Base-by-base conservation (phyloP, 2,797 vertebrate species). In the Sebastes diploproa region DNA sequence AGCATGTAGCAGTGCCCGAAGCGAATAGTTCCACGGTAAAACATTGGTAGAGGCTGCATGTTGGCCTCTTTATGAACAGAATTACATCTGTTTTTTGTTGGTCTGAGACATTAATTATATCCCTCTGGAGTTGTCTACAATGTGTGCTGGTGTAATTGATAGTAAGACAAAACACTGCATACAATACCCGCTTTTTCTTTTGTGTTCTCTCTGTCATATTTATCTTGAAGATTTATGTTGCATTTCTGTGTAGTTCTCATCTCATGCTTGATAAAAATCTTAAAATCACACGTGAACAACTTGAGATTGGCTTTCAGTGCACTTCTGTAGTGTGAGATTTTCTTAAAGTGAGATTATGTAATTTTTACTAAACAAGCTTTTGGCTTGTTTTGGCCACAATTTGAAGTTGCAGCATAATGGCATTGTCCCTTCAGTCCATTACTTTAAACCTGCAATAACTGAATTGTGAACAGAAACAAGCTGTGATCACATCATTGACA, bases 41-140 rank as follows among this genome's bases (percentile, higher is more conserved):
- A 88, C 89, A 89, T 80, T 83, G 86, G 90, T 86, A 85, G 58
- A 89, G 76, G 62, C 80, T 88, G 74, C 87, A 92, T 61, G 90
- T 89, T 90, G 90, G 90, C 88, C 86, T 87, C 89, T 89, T 94
- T 83, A 86, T 91, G 91, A 93, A 87, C 79, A 91, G 84, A 89
- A 91, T 92, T 93, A 90, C 94, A 93, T 94, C 93, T 93, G 92
- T 81, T 93, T 92, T 94, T 90, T 93, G 90, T 93, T 92, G 92
- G 81, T 88, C 72, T 83, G 59, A 89, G 83, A 93, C 89, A 92
- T 93, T 92, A 90, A 94, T 94, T 90, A 91, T 85, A 90, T 81
- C 86, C 89, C 87, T 83, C 83, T 87, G 82, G 75, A 85, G 79
- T 74, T 82, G 78, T 85, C 86, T 85, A 72, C 55, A 65, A 20